A percentile compares a stretch with the other conserved stretches of the same genome.
phyloP scores from a whole-genome alignment of 2,888 invertebrate species.

The Troides oblongomaculatus region DNA sequence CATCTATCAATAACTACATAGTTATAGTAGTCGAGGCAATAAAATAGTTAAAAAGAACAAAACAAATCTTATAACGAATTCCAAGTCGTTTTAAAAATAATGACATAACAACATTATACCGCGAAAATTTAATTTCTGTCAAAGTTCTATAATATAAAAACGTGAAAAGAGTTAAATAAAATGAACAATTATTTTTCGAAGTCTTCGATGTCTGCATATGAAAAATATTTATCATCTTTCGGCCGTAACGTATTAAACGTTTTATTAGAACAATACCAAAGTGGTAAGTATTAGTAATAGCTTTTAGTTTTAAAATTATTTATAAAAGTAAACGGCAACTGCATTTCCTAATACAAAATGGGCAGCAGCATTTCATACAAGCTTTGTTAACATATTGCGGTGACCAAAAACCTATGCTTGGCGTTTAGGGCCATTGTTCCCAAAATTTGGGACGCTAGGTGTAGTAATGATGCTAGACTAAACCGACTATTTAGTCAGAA shows the following conservation, averaged over 20 bases:
- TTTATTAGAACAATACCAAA: constrained; percentile 45
- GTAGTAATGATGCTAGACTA: no score
- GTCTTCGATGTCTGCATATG: constrained; percentile 35
- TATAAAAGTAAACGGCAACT: background rate
- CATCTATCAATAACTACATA: no score
- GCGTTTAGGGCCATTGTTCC: no score
- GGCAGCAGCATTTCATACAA: no score
- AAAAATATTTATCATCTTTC: constrained; percentile 53
- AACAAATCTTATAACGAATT: no score
- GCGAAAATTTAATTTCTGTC: constrained; percentile 11
- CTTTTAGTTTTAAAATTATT: background rate
- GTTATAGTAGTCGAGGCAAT: no score
- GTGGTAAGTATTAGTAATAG: constrained; percentile 32
- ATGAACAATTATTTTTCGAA: constrained; percentile 25
- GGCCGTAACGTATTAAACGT: constrained; percentile 55
- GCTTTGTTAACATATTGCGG: no score
- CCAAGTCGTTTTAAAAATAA: background rate
- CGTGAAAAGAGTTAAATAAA: background rate
- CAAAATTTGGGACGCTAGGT: no score
- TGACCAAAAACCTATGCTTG: no score
- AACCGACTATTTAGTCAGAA: no score
- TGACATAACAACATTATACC: background rate
- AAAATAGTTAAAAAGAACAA: no score
- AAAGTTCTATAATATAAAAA: background rate
- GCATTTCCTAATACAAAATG: no score